Base-by-base conservation (phyloP, 2,888 invertebrate genomes). In the Lissocephala sabroskyi region DNA sequence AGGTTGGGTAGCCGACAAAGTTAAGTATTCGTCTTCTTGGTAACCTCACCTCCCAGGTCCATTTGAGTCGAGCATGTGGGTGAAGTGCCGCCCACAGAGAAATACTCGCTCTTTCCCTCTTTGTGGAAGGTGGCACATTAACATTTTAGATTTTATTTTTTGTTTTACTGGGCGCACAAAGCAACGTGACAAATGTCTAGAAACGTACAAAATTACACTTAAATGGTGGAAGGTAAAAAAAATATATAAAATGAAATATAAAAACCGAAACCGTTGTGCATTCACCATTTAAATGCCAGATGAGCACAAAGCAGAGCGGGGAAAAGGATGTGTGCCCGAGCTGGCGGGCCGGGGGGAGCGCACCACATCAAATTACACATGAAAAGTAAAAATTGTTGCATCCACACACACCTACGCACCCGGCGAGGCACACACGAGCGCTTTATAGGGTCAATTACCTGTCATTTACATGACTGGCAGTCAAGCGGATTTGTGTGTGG, bases 351-450 rank as follows among this genome's bases (percentile, higher is more conserved):
- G 55, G 37, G 18, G 14, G 30, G 18, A 33, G 11, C 19, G 49
- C 56, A 55, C 49, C n/a, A 57, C 65, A 60, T 65, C 55, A 60
- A 61, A 66, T 63, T 66, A 63, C 58, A 66, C 59, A 58, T 66
- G 78, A 53, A 63, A 77, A 70, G 71, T 59, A 71, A 66, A 71
- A 71, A 71, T 75, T 71, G 78, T 74, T 71, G 70, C 78, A 67
- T 66, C 41, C 51, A 35, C 16, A 16, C 52, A 30, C 46, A 40
- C 42, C 30, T 5, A 18, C 49, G 13, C 35, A 13, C 35, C 16
- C 35, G 23, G 7, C 23, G 4, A 23, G n/a, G 7, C 23, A 52
- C 29, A 56, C 43, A 14, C 16, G 16, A 13, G 52, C 50, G 48
- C 56, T 62, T 76, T 73, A 65, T 71, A 67, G 59, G 71, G 71